Evolutionary conservation across 2,888 invertebrate genomes (phyloP).

Genomic region (Troilus luridus): DNA sequence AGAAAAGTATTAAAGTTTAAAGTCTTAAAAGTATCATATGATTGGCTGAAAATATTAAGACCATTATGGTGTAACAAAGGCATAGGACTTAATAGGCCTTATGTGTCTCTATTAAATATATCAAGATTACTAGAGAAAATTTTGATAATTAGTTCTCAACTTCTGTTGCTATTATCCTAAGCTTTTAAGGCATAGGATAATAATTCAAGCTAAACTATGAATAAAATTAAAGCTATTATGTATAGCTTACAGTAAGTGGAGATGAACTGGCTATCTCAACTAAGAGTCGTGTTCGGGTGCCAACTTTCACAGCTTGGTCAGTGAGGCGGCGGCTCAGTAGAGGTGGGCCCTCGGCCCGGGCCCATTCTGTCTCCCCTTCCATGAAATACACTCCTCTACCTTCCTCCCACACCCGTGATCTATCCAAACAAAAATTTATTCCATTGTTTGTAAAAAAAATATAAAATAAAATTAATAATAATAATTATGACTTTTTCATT

Average conservation of each 20-base stretch:
- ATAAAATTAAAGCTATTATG: not conserved
- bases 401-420: conserved; percentile 62
- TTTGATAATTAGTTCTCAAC: not conserved
- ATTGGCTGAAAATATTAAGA: too few relatives aligned
- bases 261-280: conserved; percentile 87
- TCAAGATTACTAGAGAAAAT: not conserved
- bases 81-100: too few relatives aligned
- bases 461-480: not conserved
- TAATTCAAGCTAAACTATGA: not conserved
- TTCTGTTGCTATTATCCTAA: not conserved
- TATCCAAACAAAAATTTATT: not conserved
- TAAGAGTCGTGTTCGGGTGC: conserved; percentile 86
- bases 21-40: too few relatives aligned
- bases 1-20: too few relatives aligned
- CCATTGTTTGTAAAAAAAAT: not conserved
- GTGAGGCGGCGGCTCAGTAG: conserved; percentile 86
- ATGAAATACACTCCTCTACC: conserved; percentile 58
- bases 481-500: too few relatives aligned
- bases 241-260: conserved; percentile 79
- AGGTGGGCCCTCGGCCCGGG: conserved; percentile 80
- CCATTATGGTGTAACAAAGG: too few relatives aligned
- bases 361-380: conserved; percentile 71
- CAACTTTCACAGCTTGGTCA: conserved; percentile 91
- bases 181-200: not conserved
- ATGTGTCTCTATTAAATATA: not conserved